Base-by-base conservation (phyloP, 1,140 invertebrate genomes). In the Andricus grossulariae region DNA sequence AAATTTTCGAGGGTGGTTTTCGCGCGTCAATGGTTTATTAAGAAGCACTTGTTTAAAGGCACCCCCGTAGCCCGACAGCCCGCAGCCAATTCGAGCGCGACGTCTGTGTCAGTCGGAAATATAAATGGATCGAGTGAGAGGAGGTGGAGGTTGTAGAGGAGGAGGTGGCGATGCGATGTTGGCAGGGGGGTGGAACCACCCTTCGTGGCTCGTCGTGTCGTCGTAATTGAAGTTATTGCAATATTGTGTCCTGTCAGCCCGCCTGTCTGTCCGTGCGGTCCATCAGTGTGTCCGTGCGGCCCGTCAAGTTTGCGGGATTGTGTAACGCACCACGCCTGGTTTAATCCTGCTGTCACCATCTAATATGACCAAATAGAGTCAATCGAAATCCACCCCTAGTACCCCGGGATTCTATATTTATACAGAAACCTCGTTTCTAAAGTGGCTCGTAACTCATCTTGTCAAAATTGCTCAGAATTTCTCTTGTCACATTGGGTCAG, bases 1-100 rank as follows among this genome's bases (percentile, higher is more conserved):
- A 73, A 86, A 86, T 86, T 87, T 88, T 85, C 82, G 84, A 86
- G 88, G 87, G 85, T 86, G 85, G 83, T 87, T 88, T 88, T 83
- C 82, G 80, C 87, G 83, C 86, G 84, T 88, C 90, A 91, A 91
- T 91, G 89, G 86, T 90, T 91, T 91, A 91, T 91, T 91, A 91
- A 91, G 90, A 88, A 91, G 90, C 89, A 91, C 90, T 91, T 91
- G 90, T 91, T 91, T 91, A 91, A 91, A 91, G 89, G 87, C 87
- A 88, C 86, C 87, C 88, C 87, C 86, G 84, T 85, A 83, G 84
- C 76, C 82, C 86, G 87, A 89, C 85, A 87, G 84, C 86, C 84
- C 79, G 79, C 50, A 88, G 90, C 88, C 88, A 91, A 90, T 90
- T 90, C 83, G 82, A 83, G 80, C 83, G 82, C 82, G 80, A 83